Evolutionary conservation across 2,797 vertebrate genomes (phyloP).

Genomic region (Clangula hyemalis): DNA sequence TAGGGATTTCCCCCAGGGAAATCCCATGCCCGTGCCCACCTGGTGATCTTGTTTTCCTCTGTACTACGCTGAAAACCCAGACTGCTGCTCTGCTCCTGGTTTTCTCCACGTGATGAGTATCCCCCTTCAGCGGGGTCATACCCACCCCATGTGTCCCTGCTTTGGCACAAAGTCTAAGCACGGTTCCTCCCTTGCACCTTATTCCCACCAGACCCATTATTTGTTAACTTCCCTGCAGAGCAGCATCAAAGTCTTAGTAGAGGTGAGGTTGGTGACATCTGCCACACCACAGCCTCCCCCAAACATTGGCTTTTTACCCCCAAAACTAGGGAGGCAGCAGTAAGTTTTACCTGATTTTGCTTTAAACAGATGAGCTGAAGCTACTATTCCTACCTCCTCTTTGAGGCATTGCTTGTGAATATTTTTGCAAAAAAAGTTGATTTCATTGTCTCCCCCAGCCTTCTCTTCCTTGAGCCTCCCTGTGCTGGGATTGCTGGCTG

Average conservation of each 20-base stretch:
- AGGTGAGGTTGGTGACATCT: accelerated
- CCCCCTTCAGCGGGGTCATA: neutral
- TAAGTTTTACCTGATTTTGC: neutral
- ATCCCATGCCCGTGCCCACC: accelerated
- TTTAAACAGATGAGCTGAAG: neutral
- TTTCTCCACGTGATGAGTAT: neutral
- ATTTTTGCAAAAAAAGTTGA: neutral
- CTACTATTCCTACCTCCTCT: neutral
- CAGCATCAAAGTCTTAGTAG: neutral
- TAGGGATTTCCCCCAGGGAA: neutral
- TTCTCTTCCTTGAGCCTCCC: neutral
- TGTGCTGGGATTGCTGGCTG: neutral
- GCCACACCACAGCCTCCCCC: neutral
- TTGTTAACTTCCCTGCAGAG: neutral
- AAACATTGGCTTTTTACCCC: neutral
- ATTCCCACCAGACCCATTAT: neutral
- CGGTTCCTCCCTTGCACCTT: neutral
- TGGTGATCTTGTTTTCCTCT: neutral
- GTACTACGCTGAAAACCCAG: neutral
- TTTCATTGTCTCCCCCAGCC: neutral
- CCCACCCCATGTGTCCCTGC: neutral
- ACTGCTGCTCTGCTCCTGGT: neutral
- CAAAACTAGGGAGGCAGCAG: neutral
- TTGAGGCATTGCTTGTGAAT: neutral
- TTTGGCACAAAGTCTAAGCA: neutral